Conservation (phyloP, 2,113 vertebrate species). For the Bettongia penicillata region DNA sequence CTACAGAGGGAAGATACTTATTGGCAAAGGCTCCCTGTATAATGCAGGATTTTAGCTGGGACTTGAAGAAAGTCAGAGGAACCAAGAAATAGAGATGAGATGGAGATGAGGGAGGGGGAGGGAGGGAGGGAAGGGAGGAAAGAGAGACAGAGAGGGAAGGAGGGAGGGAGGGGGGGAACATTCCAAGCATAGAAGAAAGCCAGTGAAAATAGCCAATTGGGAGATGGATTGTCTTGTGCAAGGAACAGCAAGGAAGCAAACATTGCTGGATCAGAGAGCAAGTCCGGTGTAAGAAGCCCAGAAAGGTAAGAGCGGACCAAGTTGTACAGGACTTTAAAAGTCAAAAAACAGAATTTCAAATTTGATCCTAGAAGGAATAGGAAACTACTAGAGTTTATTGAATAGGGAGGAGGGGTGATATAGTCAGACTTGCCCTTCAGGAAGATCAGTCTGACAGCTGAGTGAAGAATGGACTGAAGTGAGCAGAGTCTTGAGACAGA, state of each 20-base stretch:
- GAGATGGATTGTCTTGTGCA: too few relatives aligned
- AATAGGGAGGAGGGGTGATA: background rate
- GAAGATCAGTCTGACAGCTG: background rate
- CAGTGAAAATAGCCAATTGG: background rate
- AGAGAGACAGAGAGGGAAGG: too few relatives aligned
- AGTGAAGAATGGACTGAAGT: background rate
- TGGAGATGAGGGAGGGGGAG: too few relatives aligned
- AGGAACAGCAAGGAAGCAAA: background rate
- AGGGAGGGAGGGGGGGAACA: background rate
- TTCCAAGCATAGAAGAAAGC: background rate
- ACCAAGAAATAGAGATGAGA: background rate
- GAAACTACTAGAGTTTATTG: background rate
- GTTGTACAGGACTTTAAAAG: background rate
- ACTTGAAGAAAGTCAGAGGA: background rate
- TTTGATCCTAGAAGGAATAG: background rate
- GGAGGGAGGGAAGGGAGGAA: too few relatives aligned
- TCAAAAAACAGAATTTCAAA: background rate
- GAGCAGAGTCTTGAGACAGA: background rate
- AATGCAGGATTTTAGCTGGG: too few relatives aligned
- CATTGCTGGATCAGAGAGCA: background rate
- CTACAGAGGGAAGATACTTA: too few relatives aligned
- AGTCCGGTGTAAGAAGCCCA: background rate
- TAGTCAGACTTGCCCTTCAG: background rate
- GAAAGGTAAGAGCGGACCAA: background rate
- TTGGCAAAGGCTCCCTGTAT: too few relatives aligned